Base-by-base conservation (phyloP, 2,797 vertebrate species). In the Threskiornis aethiopicus region DNA sequence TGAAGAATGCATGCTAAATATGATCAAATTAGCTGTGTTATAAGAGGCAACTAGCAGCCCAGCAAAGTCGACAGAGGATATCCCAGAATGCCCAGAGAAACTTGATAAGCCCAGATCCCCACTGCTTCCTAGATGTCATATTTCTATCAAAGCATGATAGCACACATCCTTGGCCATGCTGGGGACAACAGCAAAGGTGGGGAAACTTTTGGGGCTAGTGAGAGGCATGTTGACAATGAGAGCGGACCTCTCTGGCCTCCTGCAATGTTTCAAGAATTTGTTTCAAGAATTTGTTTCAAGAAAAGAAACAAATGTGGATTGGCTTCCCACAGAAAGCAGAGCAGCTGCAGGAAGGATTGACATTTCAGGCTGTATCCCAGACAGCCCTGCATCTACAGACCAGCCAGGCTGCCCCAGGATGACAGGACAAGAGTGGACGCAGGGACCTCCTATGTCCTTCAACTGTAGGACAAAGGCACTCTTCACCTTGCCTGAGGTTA, bases 1-100 rank as follows among this genome's bases (percentile, higher is more conserved):
- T 94, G 93, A 97, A 97, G 94, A 97, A 97, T 67, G 83, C 75
- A 55, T 6, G 37, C 35, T 96, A 93, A 84, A 71, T 93, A 79
- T 94, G 92, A 96, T 93, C 94, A 91, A 77, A 92, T 54, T 52
- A 70, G 62, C 57, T 47, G 37, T 80, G 91, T 49, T 81, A 41
- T 42, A 67, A 90, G 75, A 52, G 75, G 80, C 83, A 37, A 77
- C 64, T 9, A 55, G 41, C 20, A 39, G 81, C 33, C 90, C 31
- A 22, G 84, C 37, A 39, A 49, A 85, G 67, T 20, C 2, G 61
- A 42, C 16, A 55, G 49, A 62, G 66, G 94, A 67, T 57, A 54
- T 13, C 47, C 79, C 61, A 47, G 62, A 13, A 57, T 13, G 24
- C 18, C 19, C 47, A 61, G 12, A 24, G 88, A 61, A 89, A 78